Conservation (phyloP, 2,888 invertebrate species). For the Cerceris ruficornis region DNA sequence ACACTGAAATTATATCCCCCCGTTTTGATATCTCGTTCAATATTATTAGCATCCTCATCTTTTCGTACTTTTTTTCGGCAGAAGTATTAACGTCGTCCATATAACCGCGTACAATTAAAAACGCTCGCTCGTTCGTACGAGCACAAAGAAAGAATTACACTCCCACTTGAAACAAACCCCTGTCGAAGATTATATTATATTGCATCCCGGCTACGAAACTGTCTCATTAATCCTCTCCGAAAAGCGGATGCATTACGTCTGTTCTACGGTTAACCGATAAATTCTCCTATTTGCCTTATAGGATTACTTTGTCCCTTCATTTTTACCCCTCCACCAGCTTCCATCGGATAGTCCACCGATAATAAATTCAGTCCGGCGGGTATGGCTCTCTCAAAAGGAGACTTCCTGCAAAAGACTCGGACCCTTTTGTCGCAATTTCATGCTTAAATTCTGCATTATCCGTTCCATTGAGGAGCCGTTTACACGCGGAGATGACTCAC, state of each 20-base stretch:
- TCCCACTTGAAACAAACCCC: not conserved
- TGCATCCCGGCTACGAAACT: not conserved
- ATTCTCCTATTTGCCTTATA: too few species aligned
- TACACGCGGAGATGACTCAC: too few species aligned
- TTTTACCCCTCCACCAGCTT: not conserved
- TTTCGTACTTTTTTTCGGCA: not conserved
- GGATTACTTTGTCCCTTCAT: too few species aligned
- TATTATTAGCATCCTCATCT: slow-evolving; percentile 29
- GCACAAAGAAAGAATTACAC: slow-evolving; percentile 1
- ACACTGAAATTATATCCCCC: slow-evolving; percentile 43
- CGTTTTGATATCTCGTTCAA: slow-evolving; percentile 32
- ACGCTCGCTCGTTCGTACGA: slow-evolving; percentile 18
- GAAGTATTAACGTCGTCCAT: slow-evolving; percentile 26
- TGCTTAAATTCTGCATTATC: not conserved
- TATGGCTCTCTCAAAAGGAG: too few species aligned
- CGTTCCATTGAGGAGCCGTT: not conserved
- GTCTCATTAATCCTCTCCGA: too few species aligned
- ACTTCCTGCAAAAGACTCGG: not conserved
- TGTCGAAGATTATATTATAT: not conserved
- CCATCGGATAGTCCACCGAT: too few species aligned
- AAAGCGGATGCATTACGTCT: too few species aligned
- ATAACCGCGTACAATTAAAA: slow-evolving; percentile 18
- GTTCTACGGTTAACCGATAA: too few species aligned
- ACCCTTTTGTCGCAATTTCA: not conserved
- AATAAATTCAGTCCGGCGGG: too few species aligned